Percentiles rank a stretch among this genome's conserved stretches.
Conservation (phyloP, 2,797 vertebrate genomes). For the Distichodus sexfasciatus region DNA sequence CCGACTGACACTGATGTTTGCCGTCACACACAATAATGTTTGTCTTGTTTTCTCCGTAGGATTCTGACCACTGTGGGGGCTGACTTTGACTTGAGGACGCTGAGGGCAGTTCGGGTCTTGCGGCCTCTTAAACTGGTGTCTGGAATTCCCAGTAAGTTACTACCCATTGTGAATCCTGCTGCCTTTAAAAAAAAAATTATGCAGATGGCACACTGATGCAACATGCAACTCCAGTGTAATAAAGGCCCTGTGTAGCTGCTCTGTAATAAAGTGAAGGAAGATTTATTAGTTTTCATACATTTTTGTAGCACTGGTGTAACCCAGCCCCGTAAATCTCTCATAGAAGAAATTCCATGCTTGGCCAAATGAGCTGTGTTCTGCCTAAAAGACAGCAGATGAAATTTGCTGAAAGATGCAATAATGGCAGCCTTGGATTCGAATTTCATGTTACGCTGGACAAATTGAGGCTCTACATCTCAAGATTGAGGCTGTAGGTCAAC, state of each 20-base stretch:
- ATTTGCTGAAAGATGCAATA: too few species aligned
- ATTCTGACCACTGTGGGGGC: constrained; percentile 90
- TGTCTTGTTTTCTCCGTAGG: constrained; percentile 65
- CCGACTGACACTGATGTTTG: neutral
- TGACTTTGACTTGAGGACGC: constrained; percentile 89
- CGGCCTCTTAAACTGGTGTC: constrained; percentile 94
- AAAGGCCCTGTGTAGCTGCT: neutral
- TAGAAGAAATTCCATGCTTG: neutral
- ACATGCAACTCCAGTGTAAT: neutral
- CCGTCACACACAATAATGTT: neutral
- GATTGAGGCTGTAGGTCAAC: too few species aligned
- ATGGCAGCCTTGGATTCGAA: too few species aligned
- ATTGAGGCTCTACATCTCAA: too few species aligned
- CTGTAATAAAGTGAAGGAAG: neutral
- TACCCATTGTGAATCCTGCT: neutral
- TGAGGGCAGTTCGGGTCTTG: constrained; percentile 90
- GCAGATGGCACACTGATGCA: neutral
- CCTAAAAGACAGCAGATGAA: neutral
- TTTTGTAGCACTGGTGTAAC: neutral
- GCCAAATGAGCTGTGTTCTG: neutral
- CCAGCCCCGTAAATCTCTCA: neutral
- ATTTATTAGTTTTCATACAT: neutral
- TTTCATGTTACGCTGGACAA: too few species aligned
- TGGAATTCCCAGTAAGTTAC: constrained; percentile 91
- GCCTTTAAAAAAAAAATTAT: neutral